These are phyloP conservation scores for Monoplex corrugatus DNA, from an alignment of 2,888 invertebrate genomes.

Conservation along the genomic window DNA sequence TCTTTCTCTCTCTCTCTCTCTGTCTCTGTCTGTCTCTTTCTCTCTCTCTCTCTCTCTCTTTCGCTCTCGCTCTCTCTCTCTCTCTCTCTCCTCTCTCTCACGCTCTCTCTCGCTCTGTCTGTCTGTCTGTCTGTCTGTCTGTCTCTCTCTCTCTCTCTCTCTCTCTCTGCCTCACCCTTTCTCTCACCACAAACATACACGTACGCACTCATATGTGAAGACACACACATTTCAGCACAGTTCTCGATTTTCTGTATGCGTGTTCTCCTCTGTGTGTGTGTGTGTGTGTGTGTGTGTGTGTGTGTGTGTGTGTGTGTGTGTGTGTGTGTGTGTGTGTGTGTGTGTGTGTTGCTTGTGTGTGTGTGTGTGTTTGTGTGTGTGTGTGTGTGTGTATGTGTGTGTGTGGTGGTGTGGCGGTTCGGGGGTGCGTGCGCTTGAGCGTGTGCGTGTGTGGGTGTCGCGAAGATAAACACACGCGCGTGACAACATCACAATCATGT, in stretches of 20 bases:
- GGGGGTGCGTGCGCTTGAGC: neutral
- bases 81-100: too few relatives aligned
- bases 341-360: neutral
- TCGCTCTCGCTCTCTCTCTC: too few relatives aligned
- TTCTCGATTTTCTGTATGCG: neutral
- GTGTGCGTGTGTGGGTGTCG: neutral
- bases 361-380: neutral
- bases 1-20: too few relatives aligned
- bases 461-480: too few relatives aligned
- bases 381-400: neutral
- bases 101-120: too few relatives aligned
- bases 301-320: neutral
- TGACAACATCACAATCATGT: too few relatives aligned
- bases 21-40: too few relatives aligned
- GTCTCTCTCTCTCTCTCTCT: neutral
- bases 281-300: neutral
- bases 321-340: slow-evolving; percentile 7
- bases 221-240: neutral
- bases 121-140: too few relatives aligned
- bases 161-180: neutral
- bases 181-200: too few relatives aligned
- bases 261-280: neutral
- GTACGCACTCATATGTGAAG: too few relatives aligned
- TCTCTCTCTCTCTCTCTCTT: too few relatives aligned
- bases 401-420: neutral